Percentiles rank a stretch among this genome's conserved stretches.
phyloP scores from a whole-genome alignment of 2,797 vertebrate species.

The Aphelocoma californica region DNA sequence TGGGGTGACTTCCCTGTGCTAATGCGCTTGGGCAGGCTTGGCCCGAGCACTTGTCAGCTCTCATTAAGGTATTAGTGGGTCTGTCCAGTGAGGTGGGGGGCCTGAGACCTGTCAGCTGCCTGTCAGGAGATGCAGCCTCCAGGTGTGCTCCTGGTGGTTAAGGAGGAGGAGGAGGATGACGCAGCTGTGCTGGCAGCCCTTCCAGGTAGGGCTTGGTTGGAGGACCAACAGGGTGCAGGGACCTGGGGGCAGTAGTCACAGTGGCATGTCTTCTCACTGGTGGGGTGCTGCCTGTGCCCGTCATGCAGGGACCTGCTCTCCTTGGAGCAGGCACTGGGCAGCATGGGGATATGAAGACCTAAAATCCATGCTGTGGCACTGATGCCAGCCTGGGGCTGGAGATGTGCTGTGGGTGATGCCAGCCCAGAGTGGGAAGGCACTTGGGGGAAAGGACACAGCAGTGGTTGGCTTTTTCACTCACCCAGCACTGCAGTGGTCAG shows the following conservation, averaged over 20 bases:
- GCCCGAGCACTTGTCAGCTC: neutral
- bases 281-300: neutral
- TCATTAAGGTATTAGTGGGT: neutral
- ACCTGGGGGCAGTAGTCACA: neutral
- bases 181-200: neutral
- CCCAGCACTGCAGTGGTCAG: neutral
- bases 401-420: neutral
- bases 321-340: neutral
- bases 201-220: neutral
- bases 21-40: neutral
- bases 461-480: neutral
- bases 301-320: neutral
- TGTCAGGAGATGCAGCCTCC: rapidly evolving
- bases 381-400: neutral
- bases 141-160: neutral
- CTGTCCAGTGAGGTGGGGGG: neutral
- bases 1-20: neutral
- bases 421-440: neutral
- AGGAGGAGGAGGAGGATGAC: neutral
- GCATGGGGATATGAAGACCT: rapidly evolving
- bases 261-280: rapidly evolving
- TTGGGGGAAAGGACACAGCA: rapidly evolving
- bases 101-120: rapidly evolving
- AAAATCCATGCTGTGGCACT: rapidly evolving
- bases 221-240: neutral